Conservation (phyloP, 2,888 invertebrate species). For the Ochlodes sylvanus region DNA sequence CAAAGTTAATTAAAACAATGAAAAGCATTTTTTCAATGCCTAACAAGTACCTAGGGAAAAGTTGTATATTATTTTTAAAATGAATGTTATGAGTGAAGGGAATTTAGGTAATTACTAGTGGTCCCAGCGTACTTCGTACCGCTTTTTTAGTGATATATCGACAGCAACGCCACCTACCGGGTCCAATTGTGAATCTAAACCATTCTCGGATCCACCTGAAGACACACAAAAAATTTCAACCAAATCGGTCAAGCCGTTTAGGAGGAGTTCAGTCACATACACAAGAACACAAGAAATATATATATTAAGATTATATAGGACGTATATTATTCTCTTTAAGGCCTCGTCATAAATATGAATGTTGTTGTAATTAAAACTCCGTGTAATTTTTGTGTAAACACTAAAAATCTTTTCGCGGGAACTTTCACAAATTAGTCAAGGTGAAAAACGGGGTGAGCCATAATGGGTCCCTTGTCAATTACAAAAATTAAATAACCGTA, state of each 20-base stretch:
- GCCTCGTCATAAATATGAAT: conserved; percentile 38
- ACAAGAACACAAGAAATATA: too few relatives aligned
- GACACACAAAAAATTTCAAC: too few relatives aligned
- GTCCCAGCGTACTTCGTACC: too few relatives aligned
- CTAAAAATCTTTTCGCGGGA: conserved; percentile 57
- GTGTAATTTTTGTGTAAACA: conserved; percentile 49
- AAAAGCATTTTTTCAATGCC: conserved; percentile 4
- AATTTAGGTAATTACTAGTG: not conserved
- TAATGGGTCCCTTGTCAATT: conserved; percentile 72
- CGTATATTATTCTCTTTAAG: conserved; percentile 30
- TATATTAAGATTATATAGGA: conserved; percentile 25
- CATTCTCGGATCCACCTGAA: too few relatives aligned
- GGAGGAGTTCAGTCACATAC: too few relatives aligned
- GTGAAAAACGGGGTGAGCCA: conserved; percentile 51
- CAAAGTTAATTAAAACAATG: conserved; percentile 5
- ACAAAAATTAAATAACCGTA: conserved; percentile 75
- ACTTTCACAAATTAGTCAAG: conserved; percentile 60
- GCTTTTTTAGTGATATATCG: too few relatives aligned
- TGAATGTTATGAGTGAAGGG: too few relatives aligned
- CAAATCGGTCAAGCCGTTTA: too few relatives aligned
- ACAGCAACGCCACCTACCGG: too few relatives aligned
- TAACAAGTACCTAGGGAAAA: not conserved
- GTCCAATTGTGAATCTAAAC: too few relatives aligned
- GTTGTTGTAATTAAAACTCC: conserved; percentile 25
- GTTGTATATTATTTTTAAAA: not conserved